Evolutionary conservation across 1,140 invertebrate species (phyloP), one percentile per base, ranked within the genome.

Genomic region (Dendroctonus valens): DNA sequence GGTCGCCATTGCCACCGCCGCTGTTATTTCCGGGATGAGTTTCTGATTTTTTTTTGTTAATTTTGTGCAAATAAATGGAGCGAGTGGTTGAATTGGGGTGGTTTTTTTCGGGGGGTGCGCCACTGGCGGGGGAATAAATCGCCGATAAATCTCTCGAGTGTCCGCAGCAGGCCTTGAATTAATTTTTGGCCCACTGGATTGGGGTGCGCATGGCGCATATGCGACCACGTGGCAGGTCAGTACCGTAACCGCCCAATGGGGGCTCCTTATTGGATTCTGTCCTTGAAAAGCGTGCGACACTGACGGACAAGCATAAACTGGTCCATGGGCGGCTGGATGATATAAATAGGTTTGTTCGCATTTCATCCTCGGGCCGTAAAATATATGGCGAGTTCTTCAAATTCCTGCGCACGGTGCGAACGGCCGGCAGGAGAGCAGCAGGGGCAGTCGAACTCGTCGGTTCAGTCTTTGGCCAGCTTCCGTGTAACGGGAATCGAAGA

Each of bases 1-100:
- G 4, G 11, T 73, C 5, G 53, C 72, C 11, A 11, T 69, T 14
- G 67, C 55, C 14, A 63, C 70, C 26, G 68, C 70, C 14, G 41
- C 67, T 54, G 67, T 39, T 37, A 44, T 73, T 37, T 63, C 68
- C 49, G 38, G 67, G 14, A 65, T 68, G 58, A 26, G 26, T 26
- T 72, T 52, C 26, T 63, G 51, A n/a, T 5, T 55, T 11, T 46
- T 46, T 46, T 9, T 46, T 46, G 42, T 46, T 46, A 11, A 46
- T 46, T 46, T 46, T 46, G 8, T 12, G 26, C 26, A 26, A 26
- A 26, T 46, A 46, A 46, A 11, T 46, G 12, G 12, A 46, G 8
- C 12, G 12, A 11, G 8, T 46, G 8, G 42, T 46, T 46, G 8
- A 15, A 11, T 53, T 11, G 15, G 51, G 14, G 8, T 3, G 9